Evolutionary conservation across 2,888 invertebrate genomes (phyloP).

Genomic region (Kryphioiulus occultus): DNA sequence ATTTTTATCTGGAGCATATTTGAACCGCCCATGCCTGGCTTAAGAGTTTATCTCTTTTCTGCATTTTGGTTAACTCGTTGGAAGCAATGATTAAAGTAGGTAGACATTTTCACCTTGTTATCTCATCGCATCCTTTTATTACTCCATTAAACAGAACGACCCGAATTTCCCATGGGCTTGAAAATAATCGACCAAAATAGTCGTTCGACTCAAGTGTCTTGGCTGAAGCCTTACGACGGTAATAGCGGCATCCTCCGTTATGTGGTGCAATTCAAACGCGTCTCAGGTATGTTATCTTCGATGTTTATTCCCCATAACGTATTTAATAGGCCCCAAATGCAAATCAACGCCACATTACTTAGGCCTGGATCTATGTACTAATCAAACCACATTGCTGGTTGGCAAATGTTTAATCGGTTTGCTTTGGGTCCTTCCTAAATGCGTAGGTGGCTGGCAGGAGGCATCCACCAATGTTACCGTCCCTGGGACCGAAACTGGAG

Average conservation of each 20-base stretch:
- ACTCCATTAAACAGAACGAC: slow-evolving; percentile 70
- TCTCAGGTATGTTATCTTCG: slow-evolving; percentile 60
- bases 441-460: slow-evolving; percentile 49
- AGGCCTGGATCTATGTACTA: not conserved
- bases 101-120: slow-evolving; percentile 42
- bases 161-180: slow-evolving; percentile 87
- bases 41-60: not conserved
- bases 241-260: slow-evolving; percentile 89
- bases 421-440: not conserved
- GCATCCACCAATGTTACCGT: slow-evolving; percentile 52
- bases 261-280: slow-evolving; percentile 87
- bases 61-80: not conserved
- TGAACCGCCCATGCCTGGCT: not conserved
- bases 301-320: not conserved
- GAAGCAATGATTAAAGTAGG: slow-evolving; percentile 38
- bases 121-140: slow-evolving; percentile 46
- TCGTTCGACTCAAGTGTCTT: slow-evolving; percentile 85
- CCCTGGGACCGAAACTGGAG: slow-evolving; percentile 51
- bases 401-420: not conserved
- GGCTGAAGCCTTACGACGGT: slow-evolving; percentile 92
- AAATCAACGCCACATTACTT: not conserved
- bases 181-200: slow-evolving; percentile 91
- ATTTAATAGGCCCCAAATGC: slow-evolving; percentile 20
- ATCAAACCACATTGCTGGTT: not conserved
- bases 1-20: slow-evolving; percentile 6